These are phyloP conservation scores for Conus ventricosus DNA, from an alignment of 1,140 invertebrate genomes.

Conservation along the genomic window DNA sequence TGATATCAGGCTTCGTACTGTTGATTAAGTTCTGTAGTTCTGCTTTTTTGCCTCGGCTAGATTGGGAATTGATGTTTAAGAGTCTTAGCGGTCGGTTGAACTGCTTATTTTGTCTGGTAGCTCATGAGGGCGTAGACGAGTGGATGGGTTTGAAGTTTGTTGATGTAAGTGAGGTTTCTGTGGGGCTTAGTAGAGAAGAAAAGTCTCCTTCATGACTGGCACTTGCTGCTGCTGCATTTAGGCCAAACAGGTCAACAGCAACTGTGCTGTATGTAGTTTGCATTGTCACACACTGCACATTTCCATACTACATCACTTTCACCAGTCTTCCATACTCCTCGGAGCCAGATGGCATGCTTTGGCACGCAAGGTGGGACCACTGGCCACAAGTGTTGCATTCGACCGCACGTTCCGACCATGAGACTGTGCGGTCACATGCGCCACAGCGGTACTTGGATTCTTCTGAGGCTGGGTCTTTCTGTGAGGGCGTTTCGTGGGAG, in stretches of 20 bases:
- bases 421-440: neutral
- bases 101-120: neutral
- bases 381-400: neutral
- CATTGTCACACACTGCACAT: neutral
- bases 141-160: neutral
- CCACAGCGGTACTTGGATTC: neutral
- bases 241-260: neutral
- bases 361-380: neutral
- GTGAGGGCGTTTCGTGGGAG: too few relatives aligned
- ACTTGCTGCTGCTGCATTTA: neutral
- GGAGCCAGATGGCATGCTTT: neutral
- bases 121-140: neutral
- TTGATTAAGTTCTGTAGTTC: neutral
- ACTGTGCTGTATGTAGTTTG: conserved; percentile 12
- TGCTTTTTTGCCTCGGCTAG: neutral
- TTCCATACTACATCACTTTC: neutral
- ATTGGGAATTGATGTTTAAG: neutral
- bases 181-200: neutral
- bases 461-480: neutral
- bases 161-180: neutral
- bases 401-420: neutral
- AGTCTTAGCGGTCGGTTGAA: neutral
- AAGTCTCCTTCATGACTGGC: neutral
- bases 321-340: neutral
- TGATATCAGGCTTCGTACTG: neutral